These are phyloP conservation scores for Meleagris gallopavo DNA, from an alignment of 2,113 vertebrate species.

Conservation along the genomic window DNA sequence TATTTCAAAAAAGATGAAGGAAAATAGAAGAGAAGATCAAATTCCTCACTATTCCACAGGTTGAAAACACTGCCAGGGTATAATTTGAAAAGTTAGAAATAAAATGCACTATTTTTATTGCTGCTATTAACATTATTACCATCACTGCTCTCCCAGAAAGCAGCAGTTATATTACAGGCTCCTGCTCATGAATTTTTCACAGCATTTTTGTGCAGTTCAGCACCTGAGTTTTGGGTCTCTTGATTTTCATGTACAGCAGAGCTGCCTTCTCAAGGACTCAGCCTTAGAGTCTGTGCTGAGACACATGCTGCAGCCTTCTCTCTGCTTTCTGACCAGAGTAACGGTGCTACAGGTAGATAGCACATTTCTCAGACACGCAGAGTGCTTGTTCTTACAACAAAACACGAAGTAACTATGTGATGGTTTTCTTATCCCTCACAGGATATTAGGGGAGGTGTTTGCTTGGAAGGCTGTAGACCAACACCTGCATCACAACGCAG, in stretches of 20 bases:
- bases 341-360: background rate
- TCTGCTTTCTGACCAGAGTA: background rate
- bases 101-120: background rate
- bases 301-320: background rate
- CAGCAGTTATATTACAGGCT: background rate
- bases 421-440: background rate
- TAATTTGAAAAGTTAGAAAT: background rate
- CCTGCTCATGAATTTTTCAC: background rate
- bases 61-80: background rate
- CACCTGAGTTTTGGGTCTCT: background rate
- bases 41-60: background rate
- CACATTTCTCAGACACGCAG: accelerated
- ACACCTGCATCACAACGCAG: background rate
- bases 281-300: background rate
- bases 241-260: background rate
- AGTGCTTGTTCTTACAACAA: background rate
- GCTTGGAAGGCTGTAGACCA: background rate
- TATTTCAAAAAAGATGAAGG: background rate
- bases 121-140: background rate
- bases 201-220: background rate
- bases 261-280: background rate
- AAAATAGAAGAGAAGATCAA: background rate
- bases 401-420: background rate
- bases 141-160: background rate
- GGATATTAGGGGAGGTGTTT: background rate